Conservation (phyloP, 2,113 vertebrate species). For the Pleuronectes platessa region DNA sequence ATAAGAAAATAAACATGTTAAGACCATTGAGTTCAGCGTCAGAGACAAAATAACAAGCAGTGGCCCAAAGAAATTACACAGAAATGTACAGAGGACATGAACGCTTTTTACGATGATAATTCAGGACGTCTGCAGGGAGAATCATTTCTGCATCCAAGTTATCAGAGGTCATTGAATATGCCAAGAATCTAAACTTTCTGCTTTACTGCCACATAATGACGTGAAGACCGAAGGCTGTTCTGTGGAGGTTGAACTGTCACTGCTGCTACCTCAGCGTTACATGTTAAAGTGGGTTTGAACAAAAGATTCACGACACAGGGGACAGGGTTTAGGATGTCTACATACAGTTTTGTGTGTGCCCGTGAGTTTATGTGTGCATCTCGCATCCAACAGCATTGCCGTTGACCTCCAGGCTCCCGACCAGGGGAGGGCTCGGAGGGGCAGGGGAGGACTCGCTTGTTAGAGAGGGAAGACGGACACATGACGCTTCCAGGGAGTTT, state of each 20-base stretch:
- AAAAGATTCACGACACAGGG: slow-evolving; percentile 6
- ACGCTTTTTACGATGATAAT: not conserved
- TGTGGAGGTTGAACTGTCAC: not conserved
- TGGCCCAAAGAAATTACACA: not conserved
- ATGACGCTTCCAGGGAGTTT: slow-evolving; percentile 83
- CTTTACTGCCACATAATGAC: not conserved
- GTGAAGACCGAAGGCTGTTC: not conserved
- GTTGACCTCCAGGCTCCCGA: slow-evolving; percentile 65
- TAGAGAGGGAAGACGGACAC: slow-evolving; percentile 55
- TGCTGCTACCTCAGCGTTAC: slow-evolving; percentile 22
- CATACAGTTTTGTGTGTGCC: not conserved
- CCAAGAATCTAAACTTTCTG: not conserved
- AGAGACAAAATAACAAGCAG: not conserved
- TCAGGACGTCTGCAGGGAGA: not conserved
- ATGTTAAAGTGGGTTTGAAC: slow-evolving; percentile 7
- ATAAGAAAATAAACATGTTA: slow-evolving; percentile 26
- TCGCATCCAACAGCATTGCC: slow-evolving; percentile 77
- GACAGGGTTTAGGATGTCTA: not conserved
- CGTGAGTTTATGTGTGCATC: slow-evolving; percentile 6
- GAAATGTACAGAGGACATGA: not conserved
- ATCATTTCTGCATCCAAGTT: not conserved
- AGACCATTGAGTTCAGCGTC: slow-evolving; percentile 20
- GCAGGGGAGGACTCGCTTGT: slow-evolving; percentile 31
- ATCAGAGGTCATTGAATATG: not conserved
- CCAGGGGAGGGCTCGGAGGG: slow-evolving; percentile 32